phyloP scores from a whole-genome alignment of 2,888 invertebrate species.

The Caenorhabditis becei region DNA sequence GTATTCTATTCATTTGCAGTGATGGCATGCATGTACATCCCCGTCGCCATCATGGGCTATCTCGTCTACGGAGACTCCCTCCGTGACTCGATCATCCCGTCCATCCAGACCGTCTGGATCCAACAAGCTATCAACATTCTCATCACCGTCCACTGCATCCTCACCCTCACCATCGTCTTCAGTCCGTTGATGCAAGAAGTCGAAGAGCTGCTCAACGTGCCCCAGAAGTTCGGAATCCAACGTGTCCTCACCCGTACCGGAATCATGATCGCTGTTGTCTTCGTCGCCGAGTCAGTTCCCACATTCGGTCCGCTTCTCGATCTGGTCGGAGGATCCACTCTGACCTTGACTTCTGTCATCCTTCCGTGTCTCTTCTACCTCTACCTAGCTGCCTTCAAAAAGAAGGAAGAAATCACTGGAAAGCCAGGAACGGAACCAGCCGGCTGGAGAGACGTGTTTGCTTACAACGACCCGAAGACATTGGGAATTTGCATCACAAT shows the following conservation, averaged over 20 bases:
- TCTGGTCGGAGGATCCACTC: constrained; percentile 75
- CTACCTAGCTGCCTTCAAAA: constrained; percentile 70
- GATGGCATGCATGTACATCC: constrained; percentile 76
- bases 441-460: constrained; percentile 56
- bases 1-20: constrained; percentile 65
- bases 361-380: constrained; percentile 79
- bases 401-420: constrained; percentile 63
- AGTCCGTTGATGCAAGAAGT: constrained; percentile 80
- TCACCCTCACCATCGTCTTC: constrained; percentile 78
- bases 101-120: constrained; percentile 72
- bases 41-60: constrained; percentile 76
- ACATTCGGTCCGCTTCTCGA: constrained; percentile 79
- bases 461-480: constrained; percentile 55
- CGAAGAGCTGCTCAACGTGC: constrained; percentile 77
- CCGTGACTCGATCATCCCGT: constrained; percentile 76
- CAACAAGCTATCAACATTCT: constrained; percentile 78
- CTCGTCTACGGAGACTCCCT: constrained; percentile 75
- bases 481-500: constrained; percentile 65
- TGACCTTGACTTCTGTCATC: constrained; percentile 78
- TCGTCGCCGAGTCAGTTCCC: constrained; percentile 80
- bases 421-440: constrained; percentile 51
- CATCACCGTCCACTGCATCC: constrained; percentile 79
- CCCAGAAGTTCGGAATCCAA: constrained; percentile 73
- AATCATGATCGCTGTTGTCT: constrained; percentile 75
- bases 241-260: constrained; percentile 73